Evolutionary conservation across 2,797 vertebrate species (phyloP).

Genomic region (Myoxocephalus aenaeus): DNA sequence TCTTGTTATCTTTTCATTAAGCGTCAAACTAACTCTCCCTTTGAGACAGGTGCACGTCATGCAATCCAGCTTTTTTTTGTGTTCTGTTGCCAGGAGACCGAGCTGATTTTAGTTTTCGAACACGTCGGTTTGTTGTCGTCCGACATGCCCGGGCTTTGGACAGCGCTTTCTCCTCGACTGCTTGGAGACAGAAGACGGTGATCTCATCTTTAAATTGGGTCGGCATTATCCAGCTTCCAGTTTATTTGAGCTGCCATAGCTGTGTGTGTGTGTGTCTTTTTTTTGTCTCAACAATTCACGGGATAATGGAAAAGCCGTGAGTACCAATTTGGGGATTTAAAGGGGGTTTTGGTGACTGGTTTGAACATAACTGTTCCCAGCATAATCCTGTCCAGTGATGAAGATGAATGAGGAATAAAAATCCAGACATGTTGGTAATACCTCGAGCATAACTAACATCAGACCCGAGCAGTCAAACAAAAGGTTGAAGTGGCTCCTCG

Average conservation of each 20-base stretch:
- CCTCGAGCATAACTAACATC: background rate
- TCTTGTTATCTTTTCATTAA: slow-evolving; percentile 35
- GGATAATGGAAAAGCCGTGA: background rate
- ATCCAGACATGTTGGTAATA: slow-evolving; percentile 1
- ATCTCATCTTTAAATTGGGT: slow-evolving; percentile 24
- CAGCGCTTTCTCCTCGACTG: slow-evolving; percentile 21
- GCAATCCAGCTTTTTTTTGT: background rate
- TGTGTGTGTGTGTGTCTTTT: slow-evolving; percentile 1
- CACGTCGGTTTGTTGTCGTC: background rate
- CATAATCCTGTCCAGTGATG: background rate
- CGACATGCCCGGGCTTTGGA: slow-evolving; percentile 23
- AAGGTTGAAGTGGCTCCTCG: background rate
- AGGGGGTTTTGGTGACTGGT: slow-evolving; percentile 7
- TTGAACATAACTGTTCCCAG: slow-evolving; percentile 1
- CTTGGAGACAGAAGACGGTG: slow-evolving; percentile 27
- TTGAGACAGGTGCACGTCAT: slow-evolving; percentile 8
- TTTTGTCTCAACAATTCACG: slow-evolving; percentile 17
- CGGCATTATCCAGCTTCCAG: slow-evolving; percentile 14
- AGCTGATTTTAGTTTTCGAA: slow-evolving; percentile 4
- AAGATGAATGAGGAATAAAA: background rate
- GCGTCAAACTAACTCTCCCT: background rate
- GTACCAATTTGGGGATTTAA: slow-evolving; percentile 40
- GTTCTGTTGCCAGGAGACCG: background rate
- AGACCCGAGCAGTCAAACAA: background rate
- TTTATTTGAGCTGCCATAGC: slow-evolving; percentile 13